Evolutionary conservation across 2,113 vertebrate genomes (phyloP), one percentile per base, ranked within the genome.

Genomic region (Cephalophus harveyi): DNA sequence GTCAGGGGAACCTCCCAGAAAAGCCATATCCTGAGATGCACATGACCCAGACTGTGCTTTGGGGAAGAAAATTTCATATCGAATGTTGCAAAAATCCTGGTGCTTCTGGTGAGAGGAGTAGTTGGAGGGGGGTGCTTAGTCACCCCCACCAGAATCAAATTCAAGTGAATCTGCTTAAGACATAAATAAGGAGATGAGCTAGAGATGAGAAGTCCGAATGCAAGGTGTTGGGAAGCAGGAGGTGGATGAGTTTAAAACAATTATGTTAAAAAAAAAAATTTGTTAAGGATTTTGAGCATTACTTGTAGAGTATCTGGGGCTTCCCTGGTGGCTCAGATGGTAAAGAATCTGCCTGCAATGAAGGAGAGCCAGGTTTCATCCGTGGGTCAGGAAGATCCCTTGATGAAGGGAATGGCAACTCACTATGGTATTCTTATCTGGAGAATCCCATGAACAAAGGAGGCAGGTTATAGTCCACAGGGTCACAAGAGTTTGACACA

Each of bases 201-300:
- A 0, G 5, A 89, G n/a, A 25, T 2, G 14, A 48, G 16, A 46
- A 9, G 13, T 17, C n/a, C 9, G 7, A 0, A 25, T 15, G 11
- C 7, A 27, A 6, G 33, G 2, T 3, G 6, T 10, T 30, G 14
- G 4, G 60, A 46, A 15, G 46, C 9, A 12, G 30, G 33, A 57
- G 28, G 8, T 0, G 0, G 48, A 17, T 36, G 46, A 57, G 60
- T 5, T 36, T 17, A 14, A 13, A 8, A 6, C 12, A 10, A 5
- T 7, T 52, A 11, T 19, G 5, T 1, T n/a, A 11, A 52, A 81
- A 81, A 5, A 48, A 46, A 76, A 28, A 43, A 60, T 0, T 4
- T 33, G 7, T 33, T 64, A 46, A 5, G 7, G 2, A 1, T 6
- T 54, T 15, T 16, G 6, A 0, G 6, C 33, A 6, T 62, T 13